Evolutionary conservation across 1,140 invertebrate species (phyloP).

Genomic region (Drosophila kanapiae): DNA sequence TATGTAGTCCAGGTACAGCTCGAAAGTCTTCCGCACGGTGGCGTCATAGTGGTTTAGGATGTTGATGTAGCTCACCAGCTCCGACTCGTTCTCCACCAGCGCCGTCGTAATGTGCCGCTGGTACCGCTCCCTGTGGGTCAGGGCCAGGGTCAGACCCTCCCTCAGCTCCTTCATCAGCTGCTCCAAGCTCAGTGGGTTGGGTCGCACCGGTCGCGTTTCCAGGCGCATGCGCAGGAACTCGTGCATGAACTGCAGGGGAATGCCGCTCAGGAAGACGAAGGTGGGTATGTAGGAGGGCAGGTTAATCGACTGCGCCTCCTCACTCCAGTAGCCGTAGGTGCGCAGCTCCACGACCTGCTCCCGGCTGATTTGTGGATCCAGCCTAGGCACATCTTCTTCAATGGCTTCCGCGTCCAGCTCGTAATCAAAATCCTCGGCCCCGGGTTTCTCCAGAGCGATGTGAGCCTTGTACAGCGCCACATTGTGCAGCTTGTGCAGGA

Average conservation of each 20-base stretch:
- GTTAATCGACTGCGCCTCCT: conserved; percentile 90
- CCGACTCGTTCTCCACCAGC: conserved; percentile 87
- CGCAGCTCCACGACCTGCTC: conserved; percentile 80
- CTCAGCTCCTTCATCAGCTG: conserved; percentile 95
- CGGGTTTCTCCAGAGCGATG: conserved; percentile 88
- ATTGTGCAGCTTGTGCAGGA: conserved; percentile 90
- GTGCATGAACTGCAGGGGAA: conserved; percentile 94
- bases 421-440: conserved; percentile 64
- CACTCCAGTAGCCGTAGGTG: conserved; percentile 91
- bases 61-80: conserved; percentile 86
- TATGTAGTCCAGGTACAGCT: conserved; percentile 91
- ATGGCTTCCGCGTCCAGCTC: conserved; percentile 70
- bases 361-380: conserved; percentile 79
- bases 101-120: conserved; percentile 89
- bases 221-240: conserved; percentile 94
- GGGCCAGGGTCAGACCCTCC: conserved; percentile 92
- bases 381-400: conserved; percentile 85
- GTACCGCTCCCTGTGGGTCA: conserved; percentile 91
- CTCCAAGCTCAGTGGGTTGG: conserved; percentile 93
- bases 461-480: conserved; percentile 89
- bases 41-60: conserved; percentile 91
- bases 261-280: conserved; percentile 93
- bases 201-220: conserved; percentile 93
- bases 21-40: conserved; percentile 90
- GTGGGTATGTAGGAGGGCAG: conserved; percentile 93